These are phyloP conservation scores for Drymodes brunneopygia DNA, from an alignment of 2,113 vertebrate genomes.

Conservation along the genomic window DNA sequence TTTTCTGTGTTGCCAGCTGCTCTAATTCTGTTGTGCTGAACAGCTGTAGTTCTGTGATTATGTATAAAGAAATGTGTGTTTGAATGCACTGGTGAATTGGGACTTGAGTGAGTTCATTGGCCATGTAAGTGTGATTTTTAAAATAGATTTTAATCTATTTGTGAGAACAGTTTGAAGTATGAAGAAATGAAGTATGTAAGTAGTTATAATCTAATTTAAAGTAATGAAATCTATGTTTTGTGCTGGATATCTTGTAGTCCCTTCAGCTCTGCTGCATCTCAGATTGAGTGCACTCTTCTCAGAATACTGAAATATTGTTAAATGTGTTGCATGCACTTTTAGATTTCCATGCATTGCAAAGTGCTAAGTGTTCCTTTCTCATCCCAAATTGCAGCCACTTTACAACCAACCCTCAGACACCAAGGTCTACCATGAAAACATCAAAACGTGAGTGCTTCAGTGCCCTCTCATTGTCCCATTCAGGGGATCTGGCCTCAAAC, in stretches of 20 bases:
- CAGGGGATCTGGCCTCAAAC: not conserved
- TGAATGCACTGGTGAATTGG: not conserved
- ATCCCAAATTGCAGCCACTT: constrained; percentile 79
- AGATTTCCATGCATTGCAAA: not conserved
- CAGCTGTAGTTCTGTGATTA: not conserved
- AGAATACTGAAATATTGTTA: not conserved
- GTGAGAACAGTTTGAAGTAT: not conserved
- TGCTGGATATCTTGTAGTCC: not conserved
- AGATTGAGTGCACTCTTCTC: not conserved
- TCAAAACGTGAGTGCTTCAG: constrained; percentile 92
- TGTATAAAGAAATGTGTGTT: not conserved
- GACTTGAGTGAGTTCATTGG: not conserved
- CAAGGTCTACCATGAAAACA: constrained; percentile 99
- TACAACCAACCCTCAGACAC: constrained; percentile 99
- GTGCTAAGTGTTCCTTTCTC: not conserved
- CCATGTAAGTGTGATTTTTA: not conserved
- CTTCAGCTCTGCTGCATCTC: not conserved
- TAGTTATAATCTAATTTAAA: not conserved
- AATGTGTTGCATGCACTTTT: not conserved
- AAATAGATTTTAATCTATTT: not conserved
- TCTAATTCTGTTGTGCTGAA: not conserved
- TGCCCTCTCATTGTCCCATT: not conserved
- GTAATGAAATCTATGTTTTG: not conserved
- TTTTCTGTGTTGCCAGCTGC: not conserved
- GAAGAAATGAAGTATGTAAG: not conserved